Conservation (phyloP, 1,140 invertebrate species). For the Brachionus koreanus region DNA sequence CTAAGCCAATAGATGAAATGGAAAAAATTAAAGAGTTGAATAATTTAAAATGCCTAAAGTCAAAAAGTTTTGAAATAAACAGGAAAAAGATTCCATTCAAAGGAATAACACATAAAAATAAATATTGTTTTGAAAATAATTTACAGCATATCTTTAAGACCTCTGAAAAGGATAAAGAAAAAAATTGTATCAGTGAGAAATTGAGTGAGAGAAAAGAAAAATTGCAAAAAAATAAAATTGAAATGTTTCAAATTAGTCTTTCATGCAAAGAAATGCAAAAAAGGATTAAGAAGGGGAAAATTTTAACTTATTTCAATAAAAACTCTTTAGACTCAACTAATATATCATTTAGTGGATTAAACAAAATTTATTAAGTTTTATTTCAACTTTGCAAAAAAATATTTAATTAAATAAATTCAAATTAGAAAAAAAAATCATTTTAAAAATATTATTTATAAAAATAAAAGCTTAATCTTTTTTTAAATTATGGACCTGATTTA, state of each 20-base stretch:
- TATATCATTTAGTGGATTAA: too few species aligned
- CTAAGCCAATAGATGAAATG: neutral
- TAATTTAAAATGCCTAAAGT: neutral
- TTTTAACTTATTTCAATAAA: neutral
- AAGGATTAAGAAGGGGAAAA: neutral
- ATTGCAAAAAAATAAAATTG: neutral
- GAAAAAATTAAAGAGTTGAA: neutral
- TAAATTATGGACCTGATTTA: too few species aligned
- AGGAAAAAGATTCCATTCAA: neutral
- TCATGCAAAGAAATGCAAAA: neutral
- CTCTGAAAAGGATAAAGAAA: too few species aligned
- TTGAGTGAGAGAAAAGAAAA: neutral
- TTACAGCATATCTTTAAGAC: neutral
- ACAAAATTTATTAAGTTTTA: too few species aligned
- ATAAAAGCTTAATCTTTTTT: too few species aligned
- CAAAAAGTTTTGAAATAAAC: constrained; percentile 3
- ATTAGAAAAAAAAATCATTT: too few species aligned
- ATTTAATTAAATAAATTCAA: too few species aligned
- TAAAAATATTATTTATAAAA: too few species aligned
- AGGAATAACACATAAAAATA: constrained; percentile 10
- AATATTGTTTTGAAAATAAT: neutral
- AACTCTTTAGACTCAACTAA: too few species aligned
- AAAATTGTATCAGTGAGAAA: neutral
- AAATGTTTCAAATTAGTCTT: neutral
- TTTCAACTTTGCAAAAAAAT: too few species aligned